These are phyloP conservation scores for Aphis gossypii DNA, from an alignment of 1,140 invertebrate genomes.

Conservation along the genomic window DNA sequence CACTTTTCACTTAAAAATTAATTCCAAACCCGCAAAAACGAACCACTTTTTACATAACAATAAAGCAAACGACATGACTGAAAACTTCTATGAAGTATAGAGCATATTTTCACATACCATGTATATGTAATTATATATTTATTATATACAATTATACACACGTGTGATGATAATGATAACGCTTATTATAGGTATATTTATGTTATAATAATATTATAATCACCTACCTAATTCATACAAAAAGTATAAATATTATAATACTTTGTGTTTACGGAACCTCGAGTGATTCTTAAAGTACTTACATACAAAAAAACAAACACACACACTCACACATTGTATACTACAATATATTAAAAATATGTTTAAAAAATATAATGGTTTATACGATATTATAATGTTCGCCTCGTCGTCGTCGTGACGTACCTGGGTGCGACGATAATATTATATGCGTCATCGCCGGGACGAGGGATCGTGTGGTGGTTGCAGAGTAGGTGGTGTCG, in stretches of 20 bases:
- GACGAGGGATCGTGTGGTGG: background rate
- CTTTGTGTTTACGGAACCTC: background rate
- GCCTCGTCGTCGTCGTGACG: background rate
- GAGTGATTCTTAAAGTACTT: background rate
- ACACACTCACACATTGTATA: background rate
- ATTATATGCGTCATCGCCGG: conserved; percentile 34
- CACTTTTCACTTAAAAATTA: background rate
- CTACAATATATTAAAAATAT: background rate
- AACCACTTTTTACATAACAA: background rate
- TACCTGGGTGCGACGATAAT: background rate
- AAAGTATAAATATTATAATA: background rate
- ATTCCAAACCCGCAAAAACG: background rate
- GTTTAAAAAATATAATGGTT: background rate
- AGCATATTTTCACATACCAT: no score
- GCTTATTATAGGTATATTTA: no score
- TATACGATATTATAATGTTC: background rate
- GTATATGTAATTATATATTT: background rate
- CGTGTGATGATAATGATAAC: background rate
- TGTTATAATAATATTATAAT: background rate
- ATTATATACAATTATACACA: background rate
- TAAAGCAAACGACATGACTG: background rate
- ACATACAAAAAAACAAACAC: background rate
- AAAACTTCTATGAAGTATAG: background rate
- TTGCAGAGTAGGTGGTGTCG: background rate
- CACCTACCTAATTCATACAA: background rate